Evolutionary conservation across 2,888 invertebrate genomes (phyloP).

Genomic region (Temnothorax unifasciatus): DNA sequence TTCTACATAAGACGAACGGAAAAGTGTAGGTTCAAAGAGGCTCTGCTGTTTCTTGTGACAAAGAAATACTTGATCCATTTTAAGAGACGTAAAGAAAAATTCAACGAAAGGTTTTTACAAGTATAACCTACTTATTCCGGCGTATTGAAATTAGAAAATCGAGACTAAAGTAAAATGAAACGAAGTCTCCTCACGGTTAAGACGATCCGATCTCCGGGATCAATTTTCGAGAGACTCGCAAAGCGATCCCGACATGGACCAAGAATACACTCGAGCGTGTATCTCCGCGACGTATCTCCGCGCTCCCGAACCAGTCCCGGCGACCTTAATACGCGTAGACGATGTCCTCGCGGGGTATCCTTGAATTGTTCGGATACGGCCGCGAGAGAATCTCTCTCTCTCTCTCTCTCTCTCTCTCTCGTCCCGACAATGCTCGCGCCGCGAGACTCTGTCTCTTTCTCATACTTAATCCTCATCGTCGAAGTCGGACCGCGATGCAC

Average conservation of each 20-base stretch:
- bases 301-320: slow-evolving; percentile 53
- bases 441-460: not conserved
- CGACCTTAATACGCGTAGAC: slow-evolving; percentile 61
- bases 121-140: slow-evolving; percentile 8
- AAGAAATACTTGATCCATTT: not conserved
- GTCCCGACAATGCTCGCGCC: slow-evolving; percentile 2
- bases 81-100: too few relatives aligned
- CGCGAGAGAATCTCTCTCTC: slow-evolving; percentile 20
- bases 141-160: not conserved
- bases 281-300: slow-evolving; percentile 44
- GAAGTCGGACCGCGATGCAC: slow-evolving; percentile 20
- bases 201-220: slow-evolving; percentile 20
- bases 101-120: not conserved
- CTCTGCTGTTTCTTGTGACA: not conserved
- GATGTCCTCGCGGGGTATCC: slow-evolving; percentile 61
- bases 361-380: slow-evolving; percentile 54
- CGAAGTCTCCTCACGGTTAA: not conserved
- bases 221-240: slow-evolving; percentile 31
- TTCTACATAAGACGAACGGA: too few relatives aligned
- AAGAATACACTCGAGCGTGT: slow-evolving; percentile 27
- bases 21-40: not conserved
- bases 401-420: not conserved
- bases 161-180: not conserved
- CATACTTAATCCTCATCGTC: slow-evolving; percentile 4
- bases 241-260: slow-evolving; percentile 5